These are phyloP conservation scores for Neomicropteryx cornuta DNA, from an alignment of 1,140 invertebrate species.

Conservation along the genomic window DNA sequence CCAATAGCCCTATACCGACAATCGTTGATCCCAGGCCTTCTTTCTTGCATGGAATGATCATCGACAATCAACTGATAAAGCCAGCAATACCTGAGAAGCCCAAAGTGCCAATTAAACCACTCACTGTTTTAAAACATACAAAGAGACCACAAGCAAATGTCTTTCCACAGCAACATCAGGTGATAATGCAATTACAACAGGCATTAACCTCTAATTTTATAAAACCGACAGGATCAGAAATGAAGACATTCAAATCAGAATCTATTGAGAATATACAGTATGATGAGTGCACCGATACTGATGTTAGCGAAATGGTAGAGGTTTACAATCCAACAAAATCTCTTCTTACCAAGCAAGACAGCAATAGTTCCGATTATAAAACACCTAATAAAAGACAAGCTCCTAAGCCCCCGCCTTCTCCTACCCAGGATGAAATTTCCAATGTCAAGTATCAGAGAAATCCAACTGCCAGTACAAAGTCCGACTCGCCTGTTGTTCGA, in stretches of 20 bases:
- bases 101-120: constrained; percentile 50
- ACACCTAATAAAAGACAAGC: constrained; percentile 44
- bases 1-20: constrained; percentile 48
- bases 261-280: neutral
- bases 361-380: constrained; percentile 35
- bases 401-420: constrained; percentile 49
- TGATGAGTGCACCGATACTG: too few species aligned
- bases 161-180: constrained; percentile 30
- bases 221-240: neutral
- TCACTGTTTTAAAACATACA: constrained; percentile 33
- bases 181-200: constrained; percentile 38
- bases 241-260: neutral
- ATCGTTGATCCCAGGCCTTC: constrained; percentile 51
- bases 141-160: constrained; percentile 19
- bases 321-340: too few species aligned
- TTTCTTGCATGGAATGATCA: constrained; percentile 52
- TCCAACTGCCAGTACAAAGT: constrained; percentile 41
- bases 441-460: constrained; percentile 44
- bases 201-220: constrained; percentile 14
- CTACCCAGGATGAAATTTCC: constrained; percentile 37
- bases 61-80: constrained; percentile 30
- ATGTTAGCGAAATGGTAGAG: too few species aligned
- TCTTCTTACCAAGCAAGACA: constrained; percentile 40
- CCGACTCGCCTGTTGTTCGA: constrained; percentile 55
- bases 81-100: constrained; percentile 47